These are phyloP conservation scores for Bufo bufo DNA, from an alignment of 2,113 vertebrate genomes.

Conservation along the genomic window DNA sequence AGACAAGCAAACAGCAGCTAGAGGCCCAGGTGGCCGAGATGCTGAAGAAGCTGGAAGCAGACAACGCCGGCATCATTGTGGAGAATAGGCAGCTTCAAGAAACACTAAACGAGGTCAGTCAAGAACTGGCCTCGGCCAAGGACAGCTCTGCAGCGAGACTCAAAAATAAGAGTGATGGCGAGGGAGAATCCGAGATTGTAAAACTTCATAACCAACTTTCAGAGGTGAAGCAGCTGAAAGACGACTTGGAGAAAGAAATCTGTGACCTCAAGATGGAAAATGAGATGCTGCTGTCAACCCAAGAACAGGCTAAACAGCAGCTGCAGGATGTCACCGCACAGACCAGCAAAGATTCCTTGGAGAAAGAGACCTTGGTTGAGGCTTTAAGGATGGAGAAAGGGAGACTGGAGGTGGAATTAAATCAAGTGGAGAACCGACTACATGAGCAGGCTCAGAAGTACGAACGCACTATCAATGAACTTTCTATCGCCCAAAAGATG, in stretches of 20 bases:
- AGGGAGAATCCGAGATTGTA: slow-evolving; percentile 74
- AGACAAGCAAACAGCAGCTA: slow-evolving; percentile 65
- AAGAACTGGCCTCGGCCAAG: slow-evolving; percentile 69
- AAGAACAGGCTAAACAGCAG: slow-evolving; percentile 74
- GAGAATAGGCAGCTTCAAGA: slow-evolving; percentile 77
- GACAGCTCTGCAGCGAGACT: slow-evolving; percentile 56
- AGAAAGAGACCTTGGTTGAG: slow-evolving; percentile 81
- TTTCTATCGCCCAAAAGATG: slow-evolving; percentile 74
- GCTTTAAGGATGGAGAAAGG: slow-evolving; percentile 84
- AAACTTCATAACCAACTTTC: slow-evolving; percentile 75
- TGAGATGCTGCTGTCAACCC: slow-evolving; percentile 70
- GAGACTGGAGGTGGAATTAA: slow-evolving; percentile 79
- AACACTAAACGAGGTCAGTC: slow-evolving; percentile 74
- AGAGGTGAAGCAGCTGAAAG: slow-evolving; percentile 74
- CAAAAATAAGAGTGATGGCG: slow-evolving; percentile 66
- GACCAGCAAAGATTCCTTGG: slow-evolving; percentile 73
- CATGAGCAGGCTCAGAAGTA: slow-evolving; percentile 79
- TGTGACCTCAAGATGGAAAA: slow-evolving; percentile 84
- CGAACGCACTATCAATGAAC: slow-evolving; percentile 80
- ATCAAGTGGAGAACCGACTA: slow-evolving; percentile 72
- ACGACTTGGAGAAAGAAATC: slow-evolving; percentile 75
- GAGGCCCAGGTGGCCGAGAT: slow-evolving; percentile 77
- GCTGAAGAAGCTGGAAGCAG: slow-evolving; percentile 78
- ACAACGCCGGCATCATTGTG: slow-evolving; percentile 67
- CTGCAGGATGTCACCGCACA: slow-evolving; percentile 73